Base-by-base conservation (phyloP, 1,140 invertebrate species). In the Dinoponera quadriceps region DNA sequence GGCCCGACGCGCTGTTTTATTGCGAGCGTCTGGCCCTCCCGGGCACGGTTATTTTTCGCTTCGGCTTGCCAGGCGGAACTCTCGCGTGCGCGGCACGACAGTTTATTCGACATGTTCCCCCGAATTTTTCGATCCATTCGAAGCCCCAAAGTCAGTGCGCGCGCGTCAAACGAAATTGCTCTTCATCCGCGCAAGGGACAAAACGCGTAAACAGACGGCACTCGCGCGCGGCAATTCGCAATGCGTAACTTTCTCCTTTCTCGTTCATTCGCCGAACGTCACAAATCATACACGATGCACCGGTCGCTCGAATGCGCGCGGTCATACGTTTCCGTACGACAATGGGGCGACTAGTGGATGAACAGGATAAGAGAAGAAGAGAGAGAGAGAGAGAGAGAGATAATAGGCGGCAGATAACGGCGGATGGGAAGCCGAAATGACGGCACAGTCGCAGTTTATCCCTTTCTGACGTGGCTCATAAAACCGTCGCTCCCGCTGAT, bases 331-430 rank as follows among this genome's bases (percentile, higher is more conserved):
- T 78, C 75, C 33, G 22, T 55, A 71, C 49, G 74, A 77, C 75
- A 86, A 87, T 87, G 29, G 85, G 44, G 48, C 63, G 57, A 49
- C 84, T 44, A 57, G 69, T 69, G 62, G 75, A 69, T 59, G 22
- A 20, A 51, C 38, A 27, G 59, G n/a, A n/a, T n/a, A n/a, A 80
- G 9, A 48, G 49, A 25, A 27, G 44, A 22, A 33, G 2, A 22
- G 59, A 13, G n/a, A 20, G 60, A 60, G 38, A 49, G 44, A 62
- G 33, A n/a, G 48, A 13, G 54, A 49, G 49, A 74, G 66, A 87
- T 87, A 80, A 80, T 69, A 80, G 74, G 29, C 63, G 84, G 69
- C 84, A 66, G 86, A 87, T 86, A 84, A 87, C 80, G 59, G 59
- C 71, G 71, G 68, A 49, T 48, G 80, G 62, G 48, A 73, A 83